Conservation (phyloP, 1,140 invertebrate species). For the Melanaphis sacchari region DNA sequence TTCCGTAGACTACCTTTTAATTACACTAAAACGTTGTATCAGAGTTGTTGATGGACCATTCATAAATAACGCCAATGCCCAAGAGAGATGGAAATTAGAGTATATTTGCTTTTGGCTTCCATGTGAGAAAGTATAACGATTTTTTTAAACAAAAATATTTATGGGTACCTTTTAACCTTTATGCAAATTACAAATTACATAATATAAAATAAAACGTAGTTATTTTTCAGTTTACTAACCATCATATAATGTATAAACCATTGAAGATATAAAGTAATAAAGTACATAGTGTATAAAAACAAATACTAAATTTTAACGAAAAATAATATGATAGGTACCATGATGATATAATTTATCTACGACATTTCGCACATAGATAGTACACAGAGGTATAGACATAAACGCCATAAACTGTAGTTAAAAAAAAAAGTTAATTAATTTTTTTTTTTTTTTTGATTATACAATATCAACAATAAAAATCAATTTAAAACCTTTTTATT, state of each 20-base stretch:
- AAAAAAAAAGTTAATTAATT: too few species aligned
- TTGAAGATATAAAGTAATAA: neutral
- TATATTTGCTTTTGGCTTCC: neutral
- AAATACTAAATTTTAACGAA: neutral
- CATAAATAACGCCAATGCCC: neutral
- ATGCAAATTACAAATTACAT: neutral
- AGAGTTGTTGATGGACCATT: neutral
- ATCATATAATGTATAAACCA: neutral
- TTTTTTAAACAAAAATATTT: neutral
- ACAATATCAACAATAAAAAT: neutral
- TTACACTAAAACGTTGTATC: conserved; percentile 43
- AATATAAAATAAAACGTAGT: neutral
- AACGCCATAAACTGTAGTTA: too few species aligned
- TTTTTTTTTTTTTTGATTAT: neutral
- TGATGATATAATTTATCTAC: too few species aligned
- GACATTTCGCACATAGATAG: too few species aligned
- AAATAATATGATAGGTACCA: neutral
- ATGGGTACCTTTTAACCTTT: neutral
- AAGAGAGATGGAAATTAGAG: neutral
- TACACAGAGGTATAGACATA: too few species aligned
- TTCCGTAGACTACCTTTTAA: conserved; percentile 38
- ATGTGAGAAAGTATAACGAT: neutral
- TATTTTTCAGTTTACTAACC: neutral
- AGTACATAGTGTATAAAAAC: neutral
- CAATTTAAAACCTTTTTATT: neutral